Conservation (phyloP, 2,888 invertebrate genomes). For the Agonopterix subpropinquella region DNA sequence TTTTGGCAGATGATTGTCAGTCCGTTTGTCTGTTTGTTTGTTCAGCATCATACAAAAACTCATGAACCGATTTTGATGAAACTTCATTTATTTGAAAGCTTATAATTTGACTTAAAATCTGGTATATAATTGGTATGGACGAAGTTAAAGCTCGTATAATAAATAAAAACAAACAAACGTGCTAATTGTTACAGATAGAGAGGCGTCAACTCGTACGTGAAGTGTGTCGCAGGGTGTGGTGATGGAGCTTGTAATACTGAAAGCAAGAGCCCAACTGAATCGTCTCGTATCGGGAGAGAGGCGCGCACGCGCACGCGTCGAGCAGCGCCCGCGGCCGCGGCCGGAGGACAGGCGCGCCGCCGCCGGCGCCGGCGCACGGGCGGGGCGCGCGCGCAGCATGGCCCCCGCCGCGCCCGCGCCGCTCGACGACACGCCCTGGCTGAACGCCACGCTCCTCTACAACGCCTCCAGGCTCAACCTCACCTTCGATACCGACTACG, state of each 20-base stretch:
- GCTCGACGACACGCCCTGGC: constrained; percentile 63
- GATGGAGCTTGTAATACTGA: constrained; percentile 78
- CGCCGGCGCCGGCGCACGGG: constrained; percentile 32
- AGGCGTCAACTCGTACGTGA: constrained; percentile 35
- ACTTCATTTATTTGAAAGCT: no score
- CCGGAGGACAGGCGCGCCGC: constrained; percentile 13
- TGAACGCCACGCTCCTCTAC: constrained; percentile 73
- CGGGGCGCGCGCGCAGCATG: constrained; percentile 53
- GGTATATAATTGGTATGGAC: no score
- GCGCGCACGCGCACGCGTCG: constrained; percentile 28
- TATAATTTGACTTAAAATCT: no score
- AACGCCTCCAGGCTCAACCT: constrained; percentile 71
- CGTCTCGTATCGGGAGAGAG: constrained; percentile 66
- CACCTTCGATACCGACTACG: constrained; percentile 71
- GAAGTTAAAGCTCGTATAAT: no score
- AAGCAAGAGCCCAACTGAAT: constrained; percentile 76
- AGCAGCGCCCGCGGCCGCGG: constrained; percentile 20
- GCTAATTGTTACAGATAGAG: constrained; percentile 35
- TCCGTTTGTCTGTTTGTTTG: no score
- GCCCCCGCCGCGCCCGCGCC: constrained; percentile 63
- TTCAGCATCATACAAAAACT: no score
- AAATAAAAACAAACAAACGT: no score
- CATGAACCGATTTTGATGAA: no score
- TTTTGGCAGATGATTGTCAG: no score
- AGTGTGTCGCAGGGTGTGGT: constrained; percentile 55